Evolutionary conservation across 2,797 vertebrate species (phyloP).

Genomic region (Malacoraja senta): DNA sequence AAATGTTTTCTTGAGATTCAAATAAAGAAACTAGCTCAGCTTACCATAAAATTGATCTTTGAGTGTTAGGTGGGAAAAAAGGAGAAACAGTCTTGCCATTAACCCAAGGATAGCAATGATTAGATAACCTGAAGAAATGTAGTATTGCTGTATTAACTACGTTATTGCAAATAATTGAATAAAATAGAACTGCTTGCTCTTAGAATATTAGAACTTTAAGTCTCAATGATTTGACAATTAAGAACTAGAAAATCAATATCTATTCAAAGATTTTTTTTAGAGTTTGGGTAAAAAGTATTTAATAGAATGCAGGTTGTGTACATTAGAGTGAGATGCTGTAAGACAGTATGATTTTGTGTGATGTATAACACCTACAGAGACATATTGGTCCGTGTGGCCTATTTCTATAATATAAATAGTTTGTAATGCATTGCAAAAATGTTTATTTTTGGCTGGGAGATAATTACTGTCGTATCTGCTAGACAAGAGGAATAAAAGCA

Average conservation of each 20-base stretch:
- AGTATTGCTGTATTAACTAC: not conserved
- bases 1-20: not conserved
- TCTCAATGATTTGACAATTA: not conserved
- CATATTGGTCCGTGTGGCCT: not conserved
- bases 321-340: not conserved
- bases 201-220: not conserved
- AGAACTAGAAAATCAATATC: not conserved
- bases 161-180: not conserved
- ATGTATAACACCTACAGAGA: not conserved
- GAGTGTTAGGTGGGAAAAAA: not conserved
- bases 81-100: not conserved
- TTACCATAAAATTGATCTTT: not conserved
- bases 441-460: not conserved
- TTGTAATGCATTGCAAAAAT: not conserved
- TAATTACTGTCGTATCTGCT: not conserved
- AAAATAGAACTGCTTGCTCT: not conserved
- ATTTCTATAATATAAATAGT: not conserved
- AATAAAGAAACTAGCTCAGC: too few species aligned
- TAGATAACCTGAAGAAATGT: not conserved
- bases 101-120: not conserved
- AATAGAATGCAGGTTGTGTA: not conserved
- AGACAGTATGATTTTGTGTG: not conserved
- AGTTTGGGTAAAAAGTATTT: not conserved
- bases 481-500: conserved; percentile 21
- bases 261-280: not conserved